Evolutionary conservation across 1,140 invertebrate genomes (phyloP).

Genomic region (Bilobella aurantiaca): DNA sequence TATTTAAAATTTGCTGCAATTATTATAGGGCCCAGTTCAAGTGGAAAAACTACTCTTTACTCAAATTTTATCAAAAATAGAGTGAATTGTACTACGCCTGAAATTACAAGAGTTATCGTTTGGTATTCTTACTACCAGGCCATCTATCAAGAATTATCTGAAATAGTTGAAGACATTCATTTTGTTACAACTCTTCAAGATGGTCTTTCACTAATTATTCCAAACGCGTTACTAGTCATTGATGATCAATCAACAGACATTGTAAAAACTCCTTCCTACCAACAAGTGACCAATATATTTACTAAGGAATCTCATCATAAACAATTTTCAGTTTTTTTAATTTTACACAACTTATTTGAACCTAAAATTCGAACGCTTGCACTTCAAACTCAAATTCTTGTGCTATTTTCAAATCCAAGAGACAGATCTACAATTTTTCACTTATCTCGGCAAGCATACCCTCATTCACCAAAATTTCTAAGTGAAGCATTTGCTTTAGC

Average conservation of each 20-base stretch:
- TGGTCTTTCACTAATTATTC: not conserved
- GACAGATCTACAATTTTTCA: not conserved
- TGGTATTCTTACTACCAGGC: not conserved
- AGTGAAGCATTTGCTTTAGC: not conserved
- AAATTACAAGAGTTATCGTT: not conserved
- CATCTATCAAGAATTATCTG: not conserved
- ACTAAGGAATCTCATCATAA: not conserved
- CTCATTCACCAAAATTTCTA: not conserved
- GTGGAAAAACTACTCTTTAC: not conserved
- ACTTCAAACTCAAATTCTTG: not conserved
- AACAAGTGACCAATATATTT: not conserved
- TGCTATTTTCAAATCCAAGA: not conserved
- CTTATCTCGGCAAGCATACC: not conserved
- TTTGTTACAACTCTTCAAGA: not conserved
- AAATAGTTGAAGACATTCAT: not conserved
- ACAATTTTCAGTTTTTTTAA: not conserved
- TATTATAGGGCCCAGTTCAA: not conserved
- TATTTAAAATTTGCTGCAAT: not conserved
- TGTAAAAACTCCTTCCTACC: no score
- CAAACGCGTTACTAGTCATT: not conserved
- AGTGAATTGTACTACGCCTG: not conserved
- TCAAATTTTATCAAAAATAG: not conserved
- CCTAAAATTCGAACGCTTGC: not conserved
- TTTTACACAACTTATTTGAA: not conserved
- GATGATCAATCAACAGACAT: not conserved